Percentiles rank a stretch among this genome's conserved stretches.
phyloP scores from a whole-genome alignment of 2,888 invertebrate species.

The Caenorhabditis sulstoni region DNA sequence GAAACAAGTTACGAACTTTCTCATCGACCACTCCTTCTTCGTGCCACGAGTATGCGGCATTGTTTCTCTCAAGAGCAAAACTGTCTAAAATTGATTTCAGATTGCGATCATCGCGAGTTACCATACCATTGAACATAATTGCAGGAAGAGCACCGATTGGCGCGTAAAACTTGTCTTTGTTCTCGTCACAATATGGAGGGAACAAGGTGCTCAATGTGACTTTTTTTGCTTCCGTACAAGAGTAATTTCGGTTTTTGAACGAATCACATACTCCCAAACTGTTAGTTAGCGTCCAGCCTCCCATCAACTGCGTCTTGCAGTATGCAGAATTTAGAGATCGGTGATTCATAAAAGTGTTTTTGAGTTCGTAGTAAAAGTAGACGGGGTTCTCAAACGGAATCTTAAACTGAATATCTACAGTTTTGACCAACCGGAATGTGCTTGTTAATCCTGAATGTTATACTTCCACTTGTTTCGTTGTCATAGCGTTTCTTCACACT shows the following conservation, averaged over 20 bases:
- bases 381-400: conserved; percentile 25
- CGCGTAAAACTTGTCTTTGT: conserved; percentile 28
- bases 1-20: conserved; percentile 6
- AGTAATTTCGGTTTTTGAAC: conserved; percentile 27
- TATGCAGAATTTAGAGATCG: conserved; percentile 32
- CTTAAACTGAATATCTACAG: background rate
- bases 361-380: conserved; percentile 51
- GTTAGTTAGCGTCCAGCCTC: background rate
- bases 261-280: conserved; percentile 11
- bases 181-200: background rate
- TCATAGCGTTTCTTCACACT: conserved; percentile 22
- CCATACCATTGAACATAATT: conserved; percentile 48
- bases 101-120: background rate
- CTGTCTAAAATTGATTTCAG: background rate
- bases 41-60: conserved; percentile 28
- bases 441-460: conserved; percentile 10
- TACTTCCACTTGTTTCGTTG: background rate
- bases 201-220: background rate
- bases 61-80: conserved; percentile 13
- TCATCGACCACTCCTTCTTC: conserved; percentile 41
- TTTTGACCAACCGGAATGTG: conserved; percentile 16
- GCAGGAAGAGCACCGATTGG: conserved; percentile 44
- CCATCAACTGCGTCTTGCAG: conserved; percentile 27
- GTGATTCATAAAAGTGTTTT: conserved; percentile 29
- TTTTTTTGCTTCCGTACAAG: conserved; percentile 14